These are phyloP conservation scores for Zenarchopterus dispar DNA, from an alignment of 2,797 vertebrate species.

Conservation along the genomic window DNA sequence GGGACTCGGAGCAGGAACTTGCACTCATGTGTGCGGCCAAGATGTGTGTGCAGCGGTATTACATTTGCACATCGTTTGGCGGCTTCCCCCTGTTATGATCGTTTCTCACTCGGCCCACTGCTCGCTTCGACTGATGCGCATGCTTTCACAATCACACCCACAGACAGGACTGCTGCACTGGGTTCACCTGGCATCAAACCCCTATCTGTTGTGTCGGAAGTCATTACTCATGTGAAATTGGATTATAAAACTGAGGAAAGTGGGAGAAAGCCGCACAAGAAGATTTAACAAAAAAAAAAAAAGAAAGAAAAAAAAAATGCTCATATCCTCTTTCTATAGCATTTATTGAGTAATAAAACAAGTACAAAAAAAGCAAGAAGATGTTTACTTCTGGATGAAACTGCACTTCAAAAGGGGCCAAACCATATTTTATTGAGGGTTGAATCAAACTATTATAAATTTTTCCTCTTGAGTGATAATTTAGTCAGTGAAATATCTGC, in stretches of 20 bases:
- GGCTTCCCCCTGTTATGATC: constrained; percentile 22
- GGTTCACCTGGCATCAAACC: constrained; percentile 21
- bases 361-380: too few species aligned
- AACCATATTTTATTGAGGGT: too few species aligned
- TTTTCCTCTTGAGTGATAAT: too few species aligned
- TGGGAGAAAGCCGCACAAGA: too few species aligned
- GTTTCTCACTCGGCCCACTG: constrained; percentile 18
- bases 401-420: too few species aligned
- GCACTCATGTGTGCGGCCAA: constrained; percentile 8
- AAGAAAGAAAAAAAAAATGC: too few species aligned
- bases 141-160: constrained; percentile 62
- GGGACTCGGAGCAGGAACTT: constrained; percentile 3
- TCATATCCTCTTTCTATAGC: too few species aligned
- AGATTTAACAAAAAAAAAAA: too few species aligned
- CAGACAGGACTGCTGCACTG: constrained; percentile 26
- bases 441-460: too few species aligned
- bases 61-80: constrained; percentile 53
- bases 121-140: constrained; percentile 24
- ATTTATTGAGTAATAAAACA: too few species aligned
- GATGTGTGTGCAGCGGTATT: constrained; percentile 19
- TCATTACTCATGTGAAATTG: constrained; percentile 34
- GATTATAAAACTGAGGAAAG: constrained; percentile 15
- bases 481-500: too few species aligned
- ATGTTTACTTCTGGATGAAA: too few species aligned
- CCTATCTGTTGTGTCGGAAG: constrained; percentile 35